phyloP scores from a whole-genome alignment of 2,888 invertebrate species.

The Eucriotettix oculatus region DNA sequence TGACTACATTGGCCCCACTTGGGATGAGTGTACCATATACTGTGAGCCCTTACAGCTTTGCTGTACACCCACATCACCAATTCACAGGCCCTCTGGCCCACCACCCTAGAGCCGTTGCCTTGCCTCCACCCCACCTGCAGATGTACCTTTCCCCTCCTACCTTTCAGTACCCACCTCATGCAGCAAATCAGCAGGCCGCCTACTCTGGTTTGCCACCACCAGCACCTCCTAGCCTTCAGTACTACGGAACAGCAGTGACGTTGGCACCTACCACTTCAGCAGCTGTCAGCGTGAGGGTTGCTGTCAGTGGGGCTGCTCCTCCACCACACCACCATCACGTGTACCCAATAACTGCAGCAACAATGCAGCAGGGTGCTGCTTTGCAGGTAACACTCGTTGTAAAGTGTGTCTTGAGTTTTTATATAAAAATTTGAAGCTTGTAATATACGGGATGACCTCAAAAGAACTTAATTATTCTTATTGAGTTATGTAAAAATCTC shows the following conservation, averaged over 20 bases:
- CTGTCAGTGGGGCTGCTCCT: slow-evolving; percentile 18
- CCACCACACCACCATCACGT: slow-evolving; percentile 23
- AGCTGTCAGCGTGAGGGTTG: slow-evolving; percentile 14
- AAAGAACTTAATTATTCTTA: too few species aligned
- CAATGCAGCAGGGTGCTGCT: slow-evolving; percentile 8
- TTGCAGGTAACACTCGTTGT: slow-evolving; percentile 3
- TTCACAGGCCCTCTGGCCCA: slow-evolving; percentile 27
- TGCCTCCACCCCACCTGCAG: slow-evolving; percentile 32
- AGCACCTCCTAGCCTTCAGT: slow-evolving; percentile 27
- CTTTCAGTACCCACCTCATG: slow-evolving; percentile 27
- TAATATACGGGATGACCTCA: not conserved
- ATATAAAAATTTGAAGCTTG: not conserved
- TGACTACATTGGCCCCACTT: slow-evolving; percentile 39
- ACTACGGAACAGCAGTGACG: slow-evolving; percentile 30
- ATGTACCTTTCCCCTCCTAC: slow-evolving; percentile 30
- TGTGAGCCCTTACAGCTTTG: slow-evolving; percentile 49
- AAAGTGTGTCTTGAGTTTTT: too few species aligned
- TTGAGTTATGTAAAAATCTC: too few species aligned
- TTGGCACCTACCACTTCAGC: slow-evolving; percentile 26
- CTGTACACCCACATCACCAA: slow-evolving; percentile 28
- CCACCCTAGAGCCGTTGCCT: slow-evolving; percentile 15
- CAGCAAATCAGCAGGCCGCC: slow-evolving; percentile 15
- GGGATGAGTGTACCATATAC: slow-evolving; percentile 32
- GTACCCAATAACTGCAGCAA: slow-evolving; percentile 26
- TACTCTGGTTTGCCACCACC: slow-evolving; percentile 4